phyloP scores from a whole-genome alignment of 2,113 vertebrate genomes.

The Microtus oregoni region DNA sequence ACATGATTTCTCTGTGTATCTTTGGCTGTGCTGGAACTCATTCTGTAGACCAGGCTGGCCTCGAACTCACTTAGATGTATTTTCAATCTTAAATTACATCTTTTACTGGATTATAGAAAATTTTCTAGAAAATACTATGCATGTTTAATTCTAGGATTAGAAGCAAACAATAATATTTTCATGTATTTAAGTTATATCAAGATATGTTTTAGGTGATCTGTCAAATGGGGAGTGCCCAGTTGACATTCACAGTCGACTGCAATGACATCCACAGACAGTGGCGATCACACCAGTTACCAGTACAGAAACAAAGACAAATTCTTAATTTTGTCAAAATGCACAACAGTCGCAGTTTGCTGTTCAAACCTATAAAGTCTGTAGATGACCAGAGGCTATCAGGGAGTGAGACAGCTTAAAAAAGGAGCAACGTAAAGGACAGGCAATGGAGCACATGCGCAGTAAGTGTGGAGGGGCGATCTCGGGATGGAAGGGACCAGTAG shows the following conservation, averaged over 20 bases:
- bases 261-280: neutral
- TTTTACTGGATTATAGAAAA: conserved; percentile 1
- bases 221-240: neutral
- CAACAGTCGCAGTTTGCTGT: neutral
- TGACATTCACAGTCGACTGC: neutral
- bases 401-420: neutral
- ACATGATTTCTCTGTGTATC: too few relatives aligned
- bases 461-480: neutral
- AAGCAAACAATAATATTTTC: neutral
- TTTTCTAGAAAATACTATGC: neutral
- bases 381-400: neutral
- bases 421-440: neutral
- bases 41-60: too few relatives aligned
- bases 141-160: neutral
- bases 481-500: neutral
- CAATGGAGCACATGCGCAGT: neutral
- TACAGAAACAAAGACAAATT: neutral
- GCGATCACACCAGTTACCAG: neutral
- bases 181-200: neutral
- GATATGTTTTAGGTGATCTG: neutral
- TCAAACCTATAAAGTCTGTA: neutral
- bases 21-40: too few relatives aligned
- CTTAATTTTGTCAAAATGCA: neutral
- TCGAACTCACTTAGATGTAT: neutral
- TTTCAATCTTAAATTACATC: neutral